Evolutionary conservation across 2,113 vertebrate species (phyloP).

Genomic region (Theropithecus gelada): DNA sequence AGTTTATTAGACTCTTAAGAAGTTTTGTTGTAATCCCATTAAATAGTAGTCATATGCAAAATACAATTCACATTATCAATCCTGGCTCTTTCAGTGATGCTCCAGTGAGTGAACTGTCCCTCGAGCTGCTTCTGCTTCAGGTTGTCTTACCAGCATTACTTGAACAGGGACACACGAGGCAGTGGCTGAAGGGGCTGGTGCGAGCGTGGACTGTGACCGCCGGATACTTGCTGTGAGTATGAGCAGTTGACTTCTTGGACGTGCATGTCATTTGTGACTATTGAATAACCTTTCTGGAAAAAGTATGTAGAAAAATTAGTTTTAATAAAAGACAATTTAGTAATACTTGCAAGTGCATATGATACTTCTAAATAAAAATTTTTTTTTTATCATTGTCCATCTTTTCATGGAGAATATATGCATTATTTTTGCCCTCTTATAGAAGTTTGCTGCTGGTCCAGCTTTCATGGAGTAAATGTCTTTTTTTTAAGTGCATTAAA

Average conservation of each 20-base stretch:
- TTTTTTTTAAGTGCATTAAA: not conserved
- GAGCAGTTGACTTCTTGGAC: not conserved
- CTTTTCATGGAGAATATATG: not conserved
- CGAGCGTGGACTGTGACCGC: constrained; percentile 98
- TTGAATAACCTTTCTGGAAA: not conserved
- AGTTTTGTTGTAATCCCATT: not conserved
- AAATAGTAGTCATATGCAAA: not conserved
- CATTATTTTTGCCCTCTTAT: not conserved
- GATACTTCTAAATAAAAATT: not conserved
- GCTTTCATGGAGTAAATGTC: not conserved
- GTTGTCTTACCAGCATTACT: constrained; percentile 98
- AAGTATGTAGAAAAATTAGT: not conserved
- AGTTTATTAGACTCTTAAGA: not conserved
- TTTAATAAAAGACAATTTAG: not conserved
- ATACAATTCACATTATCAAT: not conserved
- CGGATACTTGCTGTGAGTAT: constrained; percentile 95
- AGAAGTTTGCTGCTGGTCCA: not conserved
- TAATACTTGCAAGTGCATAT: not conserved
- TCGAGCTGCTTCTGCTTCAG: constrained; percentile 97
- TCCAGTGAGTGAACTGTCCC: constrained; percentile 97
- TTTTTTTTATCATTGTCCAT: not conserved
- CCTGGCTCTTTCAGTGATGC: constrained; percentile 89
- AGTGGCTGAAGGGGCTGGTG: constrained; percentile 99
- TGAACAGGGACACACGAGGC: constrained; percentile 97
- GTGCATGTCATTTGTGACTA: not conserved